Evolutionary conservation across 23 tunicate species (phyloP), one percentile per base, ranked within the genome.

Genomic region (Styela plicata): DNA sequence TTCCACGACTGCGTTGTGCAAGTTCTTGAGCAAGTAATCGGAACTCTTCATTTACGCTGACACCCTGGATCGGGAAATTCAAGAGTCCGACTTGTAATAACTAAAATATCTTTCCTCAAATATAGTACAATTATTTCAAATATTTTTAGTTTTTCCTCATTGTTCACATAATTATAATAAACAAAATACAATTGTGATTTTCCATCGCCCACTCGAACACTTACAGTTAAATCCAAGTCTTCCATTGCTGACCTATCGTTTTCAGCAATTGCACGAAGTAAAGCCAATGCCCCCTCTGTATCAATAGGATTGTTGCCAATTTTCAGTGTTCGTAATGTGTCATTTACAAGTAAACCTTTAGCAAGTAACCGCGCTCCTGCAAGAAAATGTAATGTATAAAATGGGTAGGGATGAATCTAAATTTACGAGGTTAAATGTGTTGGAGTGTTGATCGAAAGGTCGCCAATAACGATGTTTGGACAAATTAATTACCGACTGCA

Each of bases 261-360:
- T 23, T 83, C 82, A 24, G 64, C 18, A 24, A 91, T 86, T 1
- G 97, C 83, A 26, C 34, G 66, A 0, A 91, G 52, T 30, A 91
- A 32, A 24, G 82, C 79, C 79, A 83, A 37, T 13, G 91, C 90
- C 35, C 90, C 90, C 21, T 76, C 82, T 26, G 61, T 37, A 0
- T 85, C 88, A 29, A 91, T 86, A 10, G 97, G 97, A 63, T 91
- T 91, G 52, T 83, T 37, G 19, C 86, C 90, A 24, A 91, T 68
- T 44, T 79, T 91, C 52, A 91, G 44, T 18, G 83, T 80, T 57
- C 84, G 66, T 35, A 91, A 64, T 7, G 96, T 82, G 74, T 90
- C 96, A 84, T 90, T 90, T 1, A 76, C 69, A 35, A 71, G 83
- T 30, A 90, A 37, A 22, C 90, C 96, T 65, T 86, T 90, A 3